Conservation (phyloP, 2,113 vertebrate genomes). For the Nyctereutes procyonoides region DNA sequence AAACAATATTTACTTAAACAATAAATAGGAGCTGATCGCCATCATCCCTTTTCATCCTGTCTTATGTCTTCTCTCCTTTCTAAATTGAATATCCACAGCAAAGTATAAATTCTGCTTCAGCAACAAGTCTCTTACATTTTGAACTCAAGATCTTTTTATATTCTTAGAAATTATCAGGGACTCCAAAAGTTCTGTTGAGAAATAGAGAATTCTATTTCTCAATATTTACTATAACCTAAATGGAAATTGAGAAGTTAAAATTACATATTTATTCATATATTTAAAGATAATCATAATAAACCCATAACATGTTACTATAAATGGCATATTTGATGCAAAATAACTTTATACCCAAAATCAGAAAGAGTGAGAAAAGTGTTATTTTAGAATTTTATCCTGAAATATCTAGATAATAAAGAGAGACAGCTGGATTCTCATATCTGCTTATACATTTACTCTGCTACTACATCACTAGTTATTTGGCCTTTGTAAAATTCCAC, state of each 20-base stretch:
- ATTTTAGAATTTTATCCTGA: not conserved
- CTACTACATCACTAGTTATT: not conserved
- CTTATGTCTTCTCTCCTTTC: not conserved
- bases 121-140: not conserved
- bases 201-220: not conserved
- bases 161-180: not conserved
- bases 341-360: not conserved
- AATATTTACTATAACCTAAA: not conserved
- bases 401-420: not conserved
- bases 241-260: slow-evolving; percentile 25
- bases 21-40: not conserved
- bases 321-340: not conserved
- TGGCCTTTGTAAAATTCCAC: not conserved
- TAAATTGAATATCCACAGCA: not conserved
- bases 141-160: not conserved
- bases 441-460: not conserved
- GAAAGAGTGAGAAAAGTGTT: not conserved
- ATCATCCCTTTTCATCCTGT: not conserved
- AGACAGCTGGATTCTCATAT: not conserved
- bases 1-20: not conserved
- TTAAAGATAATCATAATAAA: not conserved
- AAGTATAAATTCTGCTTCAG: not conserved
- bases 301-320: not conserved
- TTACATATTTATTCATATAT: not conserved
- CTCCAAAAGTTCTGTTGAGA: not conserved